Percentiles rank a stretch among this genome's conserved stretches.
Evolutionary conservation across 1,140 invertebrate species (phyloP).

Genomic region (Ostrea edulis): DNA sequence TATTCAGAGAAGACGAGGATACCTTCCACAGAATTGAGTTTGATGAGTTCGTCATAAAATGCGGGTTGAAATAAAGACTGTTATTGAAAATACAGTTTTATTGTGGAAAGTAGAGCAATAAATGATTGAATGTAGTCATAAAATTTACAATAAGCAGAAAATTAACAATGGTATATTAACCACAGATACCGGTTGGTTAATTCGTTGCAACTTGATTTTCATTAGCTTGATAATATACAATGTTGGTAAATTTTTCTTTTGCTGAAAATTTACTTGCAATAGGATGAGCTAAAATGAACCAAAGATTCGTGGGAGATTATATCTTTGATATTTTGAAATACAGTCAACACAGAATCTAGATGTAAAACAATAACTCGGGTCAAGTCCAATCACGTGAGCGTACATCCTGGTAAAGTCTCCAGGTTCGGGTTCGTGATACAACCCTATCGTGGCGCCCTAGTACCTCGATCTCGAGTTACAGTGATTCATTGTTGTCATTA

Average conservation of each 20-base stretch:
- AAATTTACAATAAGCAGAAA: slow-evolving; percentile 22
- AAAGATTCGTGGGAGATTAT: neutral
- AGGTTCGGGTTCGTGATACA: slow-evolving; percentile 14
- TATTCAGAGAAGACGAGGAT: neutral
- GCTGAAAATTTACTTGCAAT: neutral
- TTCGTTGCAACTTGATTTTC: neutral
- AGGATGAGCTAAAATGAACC: neutral
- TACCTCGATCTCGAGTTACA: slow-evolving; percentile 30
- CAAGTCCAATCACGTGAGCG: slow-evolving; percentile 23
- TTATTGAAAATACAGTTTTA: slow-evolving; percentile 27
- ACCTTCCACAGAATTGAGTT: neutral
- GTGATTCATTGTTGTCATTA: slow-evolving; percentile 3
- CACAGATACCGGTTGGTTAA: neutral
- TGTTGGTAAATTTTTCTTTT: neutral
- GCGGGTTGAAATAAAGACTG: slow-evolving; percentile 27
- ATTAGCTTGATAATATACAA: neutral
- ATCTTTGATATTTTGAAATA: slow-evolving; percentile 25
- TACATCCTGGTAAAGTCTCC: slow-evolving; percentile 18
- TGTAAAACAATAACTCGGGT: slow-evolving; percentile 8
- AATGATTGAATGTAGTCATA: neutral
- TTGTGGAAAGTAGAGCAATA: slow-evolving; percentile 8
- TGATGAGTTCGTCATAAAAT: slow-evolving; percentile 8
- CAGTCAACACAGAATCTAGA: neutral
- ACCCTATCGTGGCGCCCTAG: slow-evolving; percentile 2
- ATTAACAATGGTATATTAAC: slow-evolving; percentile 8